Evolutionary conservation across 2,888 invertebrate species (phyloP), one percentile per base, ranked within the genome.

Genomic region (Philaethria dido): DNA sequence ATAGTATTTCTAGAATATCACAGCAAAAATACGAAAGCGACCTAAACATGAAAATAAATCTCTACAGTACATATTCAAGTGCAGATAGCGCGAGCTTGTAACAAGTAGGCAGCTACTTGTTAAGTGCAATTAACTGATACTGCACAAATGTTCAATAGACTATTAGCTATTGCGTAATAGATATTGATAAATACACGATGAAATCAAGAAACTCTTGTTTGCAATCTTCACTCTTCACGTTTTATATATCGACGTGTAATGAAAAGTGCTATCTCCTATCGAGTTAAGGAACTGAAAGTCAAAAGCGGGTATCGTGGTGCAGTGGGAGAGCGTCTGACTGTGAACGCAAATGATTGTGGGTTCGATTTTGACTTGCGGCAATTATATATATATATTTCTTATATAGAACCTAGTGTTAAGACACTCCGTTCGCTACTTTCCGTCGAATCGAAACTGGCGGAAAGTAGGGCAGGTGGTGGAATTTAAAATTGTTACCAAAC

Each of bases 101-200:
- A 45, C 48, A 48, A 48, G 48, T 48, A 22, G 48, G 48, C 22
- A 22, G 48, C 14, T 22, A 1, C 48, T n/a, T n/a, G n/a, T n/a
- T n/a, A 6, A 48, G 22, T 25, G 47, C 47, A 14, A 22, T 47
- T 20, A n/a, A 22, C 22, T 47, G 13, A 47, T 22, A 47, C 20
- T 47, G 47, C n/a, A 22, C 47, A 20, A 20, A 20, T 11, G 48
- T 22, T 48, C 22, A 48, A 48, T 22, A 48, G 22, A 14, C 22
- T 48, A 14, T 48, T 48, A 48, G 6, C 5, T 22, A 14, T 48
- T 22, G 22, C 22, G 14, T 48, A 48, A 48, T 22, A 25, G 2
- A 14, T 48, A 22, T 48, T 48, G 48, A 22, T 25, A 14, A 25
- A 48, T 22, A 48, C 16, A 16, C n/a, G 48, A 48, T 8, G 22